Evolutionary conservation across 2,888 invertebrate genomes (phyloP), one percentile per base, ranked within the genome.

Genomic region (Pyrgus malvae): DNA sequence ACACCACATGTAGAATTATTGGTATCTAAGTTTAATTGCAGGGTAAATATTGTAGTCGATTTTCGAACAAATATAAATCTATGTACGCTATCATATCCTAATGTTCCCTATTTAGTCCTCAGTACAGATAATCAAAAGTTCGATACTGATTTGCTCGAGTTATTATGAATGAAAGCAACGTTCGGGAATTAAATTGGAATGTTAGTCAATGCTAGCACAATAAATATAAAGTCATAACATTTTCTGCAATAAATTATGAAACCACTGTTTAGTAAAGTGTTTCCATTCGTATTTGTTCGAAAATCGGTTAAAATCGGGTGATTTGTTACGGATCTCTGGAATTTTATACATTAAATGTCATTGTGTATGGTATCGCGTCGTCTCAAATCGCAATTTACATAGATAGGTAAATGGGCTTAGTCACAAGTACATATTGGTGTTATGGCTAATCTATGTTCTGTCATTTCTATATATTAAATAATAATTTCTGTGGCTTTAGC

Each of bases 391-490:
- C 83, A 78, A 75, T 53, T 40, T 48, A 42, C 16, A 69, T 78
- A 82, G 86, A 70, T 78, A 82, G 87, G 82, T 86, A 74, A 77
- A 80, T 88, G 78, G 86, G 85, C 84, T 86, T 66, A 78, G 83
- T 82, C 83, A 87, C 83, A 74, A 67, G 66, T 70, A 81, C 51
- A 53, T 50, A 50, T 29, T 80, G 89, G 89, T 88, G 85, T 79
- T 74, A 80, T 80, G 89, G 88, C 81, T 86, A 84, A 84, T 85
- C 73, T 67, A 70, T 87, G 85, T 86, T 80, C 82, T 83, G 80
- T 86, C 80, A 81, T 82, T 72, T 76, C 57, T 61, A 50, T 48
- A 46, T 53, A 48, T 46, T 48, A 48, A 40, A 50, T 59, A 58
- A 62, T 55, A 42, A 59, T 64, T 57, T 56, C 66, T 69, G 68